Evolutionary conservation across 2,797 vertebrate genomes (phyloP).

Genomic region (Coluber constrictor): DNA sequence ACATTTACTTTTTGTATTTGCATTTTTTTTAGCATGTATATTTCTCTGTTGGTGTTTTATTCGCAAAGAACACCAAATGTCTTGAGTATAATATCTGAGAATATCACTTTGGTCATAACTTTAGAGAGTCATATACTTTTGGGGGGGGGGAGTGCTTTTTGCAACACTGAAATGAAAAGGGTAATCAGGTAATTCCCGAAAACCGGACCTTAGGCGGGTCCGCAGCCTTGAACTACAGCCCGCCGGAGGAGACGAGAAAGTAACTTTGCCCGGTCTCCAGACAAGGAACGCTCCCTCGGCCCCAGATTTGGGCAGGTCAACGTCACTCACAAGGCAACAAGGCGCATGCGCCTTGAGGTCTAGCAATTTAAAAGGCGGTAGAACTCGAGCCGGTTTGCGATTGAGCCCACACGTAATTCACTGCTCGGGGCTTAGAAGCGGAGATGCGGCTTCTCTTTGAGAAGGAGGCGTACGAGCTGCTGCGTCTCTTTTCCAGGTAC

Average conservation of each 20-base stretch:
- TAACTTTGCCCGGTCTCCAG: not conserved
- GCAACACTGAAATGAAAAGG: not conserved
- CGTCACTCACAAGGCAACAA: conserved; percentile 24
- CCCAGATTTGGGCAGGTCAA: not conserved
- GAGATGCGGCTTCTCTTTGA: not conserved
- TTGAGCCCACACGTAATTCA: not conserved
- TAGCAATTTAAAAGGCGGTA: conserved; percentile 64
- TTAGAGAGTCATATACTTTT: not conserved
- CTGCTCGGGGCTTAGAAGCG: not conserved
- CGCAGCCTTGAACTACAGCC: not conserved
- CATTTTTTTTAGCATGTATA: not conserved
- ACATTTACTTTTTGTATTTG: not conserved
- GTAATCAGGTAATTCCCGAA: not conserved
- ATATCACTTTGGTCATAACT: not conserved
- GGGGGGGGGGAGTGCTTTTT: not conserved
- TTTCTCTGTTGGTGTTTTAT: not conserved
- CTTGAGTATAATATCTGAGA: not conserved
- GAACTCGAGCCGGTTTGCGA: not conserved
- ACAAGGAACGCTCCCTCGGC: too few relatives aligned
- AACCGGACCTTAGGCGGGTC: too few relatives aligned
- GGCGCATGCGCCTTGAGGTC: conserved; percentile 60
- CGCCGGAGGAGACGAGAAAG: too few relatives aligned
- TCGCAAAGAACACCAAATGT: not conserved
- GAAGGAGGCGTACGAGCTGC: not conserved
- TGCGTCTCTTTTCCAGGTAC: not conserved